A percentile compares a stretch with the other conserved stretches of the same genome.
Conservation (phyloP, 2,113 vertebrate genomes). For the Phalacrocorax carbo region DNA sequence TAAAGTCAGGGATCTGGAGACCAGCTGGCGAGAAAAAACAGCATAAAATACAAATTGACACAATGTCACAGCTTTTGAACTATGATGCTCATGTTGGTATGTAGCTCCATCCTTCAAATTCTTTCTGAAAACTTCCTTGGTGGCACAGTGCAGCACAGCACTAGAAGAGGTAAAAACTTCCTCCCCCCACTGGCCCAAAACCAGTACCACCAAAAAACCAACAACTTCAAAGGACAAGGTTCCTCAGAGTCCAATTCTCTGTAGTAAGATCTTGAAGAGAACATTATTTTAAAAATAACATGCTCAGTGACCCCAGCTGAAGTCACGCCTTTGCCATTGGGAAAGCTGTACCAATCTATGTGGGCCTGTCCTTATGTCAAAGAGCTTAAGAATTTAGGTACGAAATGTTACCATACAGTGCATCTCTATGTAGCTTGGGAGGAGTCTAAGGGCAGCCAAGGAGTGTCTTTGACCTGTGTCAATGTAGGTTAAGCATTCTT, state of each 20-base stretch:
- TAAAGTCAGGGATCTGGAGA: background rate
- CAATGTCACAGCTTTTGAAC: background rate
- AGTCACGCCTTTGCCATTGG: background rate
- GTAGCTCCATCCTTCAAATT: background rate
- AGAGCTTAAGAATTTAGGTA: background rate
- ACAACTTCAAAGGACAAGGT: background rate
- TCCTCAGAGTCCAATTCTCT: background rate
- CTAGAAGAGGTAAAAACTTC: background rate
- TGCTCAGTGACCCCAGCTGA: background rate
- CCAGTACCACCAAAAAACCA: background rate
- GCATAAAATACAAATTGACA: background rate
- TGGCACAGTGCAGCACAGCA: background rate
- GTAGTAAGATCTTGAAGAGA: background rate
- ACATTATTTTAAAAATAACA: background rate
- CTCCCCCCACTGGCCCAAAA: background rate
- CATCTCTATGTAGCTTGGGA: background rate
- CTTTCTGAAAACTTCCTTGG: background rate
- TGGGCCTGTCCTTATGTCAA: background rate
- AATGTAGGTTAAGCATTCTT: background rate
- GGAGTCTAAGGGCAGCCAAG: background rate
- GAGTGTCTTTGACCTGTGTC: background rate
- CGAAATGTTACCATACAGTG: background rate
- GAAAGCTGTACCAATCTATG: background rate
- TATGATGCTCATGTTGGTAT: accelerated
- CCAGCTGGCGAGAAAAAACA: background rate